Percentiles rank a stretch among this genome's conserved stretches.
These are phyloP conservation scores for Petaurus breviceps DNA, from an alignment of 2,113 vertebrate genomes.

Conservation along the genomic window DNA sequence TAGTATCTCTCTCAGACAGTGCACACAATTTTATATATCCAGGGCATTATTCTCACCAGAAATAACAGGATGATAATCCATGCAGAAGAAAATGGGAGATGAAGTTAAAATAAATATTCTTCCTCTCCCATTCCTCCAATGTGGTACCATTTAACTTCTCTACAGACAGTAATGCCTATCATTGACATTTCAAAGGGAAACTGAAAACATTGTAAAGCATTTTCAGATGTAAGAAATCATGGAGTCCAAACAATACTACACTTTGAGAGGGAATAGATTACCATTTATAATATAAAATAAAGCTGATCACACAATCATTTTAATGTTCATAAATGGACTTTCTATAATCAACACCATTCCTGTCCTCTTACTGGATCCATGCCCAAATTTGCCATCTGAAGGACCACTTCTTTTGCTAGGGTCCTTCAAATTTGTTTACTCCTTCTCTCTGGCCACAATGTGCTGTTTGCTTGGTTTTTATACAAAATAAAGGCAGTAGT, in stretches of 20 bases:
- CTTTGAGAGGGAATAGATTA: background rate
- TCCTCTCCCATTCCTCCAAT: slow-evolving; percentile 46
- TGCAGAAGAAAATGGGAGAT: slow-evolving; percentile 63
- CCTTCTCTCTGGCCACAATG: background rate
- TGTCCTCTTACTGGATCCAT: background rate
- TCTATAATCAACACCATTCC: background rate
- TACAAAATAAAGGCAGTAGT: slow-evolving; percentile 16
- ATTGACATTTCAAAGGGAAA: slow-evolving; percentile 70
- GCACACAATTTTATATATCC: slow-evolving; percentile 42
- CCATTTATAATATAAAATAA: slow-evolving; percentile 9
- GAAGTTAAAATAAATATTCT: slow-evolving; percentile 61
- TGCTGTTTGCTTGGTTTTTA: background rate
- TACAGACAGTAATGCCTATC: slow-evolving; percentile 66
- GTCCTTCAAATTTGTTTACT: slow-evolving; percentile 33
- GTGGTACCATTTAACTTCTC: slow-evolving; percentile 67
- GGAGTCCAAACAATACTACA: slow-evolving; percentile 8
- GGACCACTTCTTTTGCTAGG: slow-evolving; percentile 27
- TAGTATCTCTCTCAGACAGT: slow-evolving; percentile 59
- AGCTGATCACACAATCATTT: slow-evolving; percentile 19
- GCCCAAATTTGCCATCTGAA: background rate
- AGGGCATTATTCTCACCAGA: slow-evolving; percentile 38
- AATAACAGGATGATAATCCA: slow-evolving; percentile 62
- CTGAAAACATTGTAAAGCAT: slow-evolving; percentile 61
- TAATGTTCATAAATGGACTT: background rate
- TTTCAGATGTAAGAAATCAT: slow-evolving; percentile 39